phyloP scores from a whole-genome alignment of 1,140 invertebrate genomes.

The Lasioglossum albipes region DNA sequence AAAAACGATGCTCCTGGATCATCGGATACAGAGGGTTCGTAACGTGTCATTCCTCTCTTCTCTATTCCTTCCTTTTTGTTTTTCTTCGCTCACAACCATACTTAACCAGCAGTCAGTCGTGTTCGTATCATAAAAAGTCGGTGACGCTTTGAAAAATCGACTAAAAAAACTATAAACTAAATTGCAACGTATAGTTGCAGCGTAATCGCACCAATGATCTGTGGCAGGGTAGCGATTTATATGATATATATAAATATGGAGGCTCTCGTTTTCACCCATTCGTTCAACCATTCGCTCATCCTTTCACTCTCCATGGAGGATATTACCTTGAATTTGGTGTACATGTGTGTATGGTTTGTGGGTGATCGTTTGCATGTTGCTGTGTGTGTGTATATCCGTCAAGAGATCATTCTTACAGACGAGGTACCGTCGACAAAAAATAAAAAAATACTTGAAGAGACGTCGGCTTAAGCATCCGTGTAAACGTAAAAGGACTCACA shows the following conservation, averaged over 20 bases:
- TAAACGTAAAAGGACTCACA: slow-evolving; percentile 23
- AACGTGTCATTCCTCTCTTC: neutral
- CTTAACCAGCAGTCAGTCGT: slow-evolving; percentile 77
- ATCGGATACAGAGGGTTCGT: neutral
- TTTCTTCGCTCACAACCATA: slow-evolving; percentile 72
- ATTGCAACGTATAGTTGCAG: slow-evolving; percentile 55
- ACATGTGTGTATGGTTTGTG: neutral
- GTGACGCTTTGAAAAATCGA: slow-evolving; percentile 58
- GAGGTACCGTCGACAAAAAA: slow-evolving; percentile 8
- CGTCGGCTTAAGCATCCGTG: slow-evolving; percentile 14
- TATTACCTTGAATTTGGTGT: slow-evolving; percentile 8
- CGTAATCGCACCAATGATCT: slow-evolving; percentile 33
- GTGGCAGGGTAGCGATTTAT: slow-evolving; percentile 38
- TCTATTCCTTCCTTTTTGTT: slow-evolving; percentile 24
- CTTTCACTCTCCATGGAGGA: neutral
- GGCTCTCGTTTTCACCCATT: slow-evolving; percentile 33
- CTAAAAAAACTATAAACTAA: slow-evolving; percentile 61
- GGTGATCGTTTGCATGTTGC: neutral
- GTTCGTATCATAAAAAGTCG: slow-evolving; percentile 65
- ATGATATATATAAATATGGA: neutral
- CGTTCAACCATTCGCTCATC: slow-evolving; percentile 1
- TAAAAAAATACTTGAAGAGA: slow-evolving; percentile 24
- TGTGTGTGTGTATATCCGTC: slow-evolving; percentile 15
- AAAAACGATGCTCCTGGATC: neutral
- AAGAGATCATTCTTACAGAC: slow-evolving; percentile 40